Conservation (phyloP, 2,888 invertebrate species). For the Ophion slaviceki region DNA sequence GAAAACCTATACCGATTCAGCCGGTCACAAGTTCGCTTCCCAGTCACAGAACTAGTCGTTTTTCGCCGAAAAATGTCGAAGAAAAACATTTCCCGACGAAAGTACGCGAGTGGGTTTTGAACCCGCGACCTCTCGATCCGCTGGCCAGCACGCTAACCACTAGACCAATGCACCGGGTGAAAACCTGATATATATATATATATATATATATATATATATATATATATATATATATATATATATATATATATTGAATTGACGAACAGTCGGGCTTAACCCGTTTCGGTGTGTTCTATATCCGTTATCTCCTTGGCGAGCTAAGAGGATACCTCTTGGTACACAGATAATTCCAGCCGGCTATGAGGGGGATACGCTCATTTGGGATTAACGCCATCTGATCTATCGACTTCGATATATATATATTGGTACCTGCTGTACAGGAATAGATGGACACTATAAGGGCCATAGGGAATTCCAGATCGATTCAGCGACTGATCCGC, state of each 20-base stretch:
- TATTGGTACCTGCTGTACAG: slow-evolving; percentile 26
- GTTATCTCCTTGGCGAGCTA: slow-evolving; percentile 72
- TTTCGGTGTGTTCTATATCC: slow-evolving; percentile 30
- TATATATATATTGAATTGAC: slow-evolving; percentile 64
- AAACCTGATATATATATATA: too few species aligned
- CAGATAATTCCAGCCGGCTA: slow-evolving; percentile 75
- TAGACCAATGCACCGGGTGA: not conserved
- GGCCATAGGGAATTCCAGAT: too few species aligned
- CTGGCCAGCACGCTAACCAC: too few species aligned
- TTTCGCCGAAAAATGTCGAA: too few species aligned
- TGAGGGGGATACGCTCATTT: slow-evolving; percentile 68
- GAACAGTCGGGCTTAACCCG: slow-evolving; percentile 77
- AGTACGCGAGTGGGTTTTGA: too few species aligned
- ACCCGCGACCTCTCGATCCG: too few species aligned
- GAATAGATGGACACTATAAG: slow-evolving; percentile 28
- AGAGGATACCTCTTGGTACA: slow-evolving; percentile 74
- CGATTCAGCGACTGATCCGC: too few species aligned
- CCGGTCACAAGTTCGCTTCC: too few species aligned
- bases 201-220: too few species aligned
- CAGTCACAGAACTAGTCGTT: too few species aligned
- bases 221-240: not conserved
- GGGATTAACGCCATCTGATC: slow-evolving; percentile 63
- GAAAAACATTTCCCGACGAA: too few species aligned
- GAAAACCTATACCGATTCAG: too few species aligned
- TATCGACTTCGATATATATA: slow-evolving; percentile 39